These are phyloP conservation scores for Dorcus parallelipipedus DNA, from an alignment of 2,888 invertebrate genomes.

Conservation along the genomic window DNA sequence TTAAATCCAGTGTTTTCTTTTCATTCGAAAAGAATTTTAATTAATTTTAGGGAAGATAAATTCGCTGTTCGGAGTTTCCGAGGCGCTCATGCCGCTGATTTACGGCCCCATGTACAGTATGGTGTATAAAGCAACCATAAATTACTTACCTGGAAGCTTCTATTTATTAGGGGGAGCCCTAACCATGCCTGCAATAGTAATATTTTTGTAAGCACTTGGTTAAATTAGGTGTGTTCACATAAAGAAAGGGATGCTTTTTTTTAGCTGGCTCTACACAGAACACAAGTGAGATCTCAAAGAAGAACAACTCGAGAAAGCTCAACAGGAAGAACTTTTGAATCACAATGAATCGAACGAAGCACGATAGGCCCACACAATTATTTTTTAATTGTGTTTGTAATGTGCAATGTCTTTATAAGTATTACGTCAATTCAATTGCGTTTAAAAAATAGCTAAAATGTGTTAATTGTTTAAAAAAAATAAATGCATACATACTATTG, in stretches of 20 bases:
- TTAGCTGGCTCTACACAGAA: constrained; percentile 48
- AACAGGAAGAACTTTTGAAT: constrained; percentile 24
- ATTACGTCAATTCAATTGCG: no score
- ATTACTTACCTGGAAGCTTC: constrained; percentile 39
- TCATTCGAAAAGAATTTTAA: no score
- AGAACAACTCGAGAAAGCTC: constrained; percentile 44
- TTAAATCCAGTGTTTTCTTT: background rate
- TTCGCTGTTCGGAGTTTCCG: constrained; percentile 41
- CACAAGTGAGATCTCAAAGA: constrained; percentile 43
- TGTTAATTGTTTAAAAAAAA: no score
- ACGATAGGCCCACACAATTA: no score
- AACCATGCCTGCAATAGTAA: constrained; percentile 33
- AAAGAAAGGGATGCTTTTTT: background rate
- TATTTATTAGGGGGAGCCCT: constrained; percentile 35
- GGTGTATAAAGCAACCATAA: constrained; percentile 38
- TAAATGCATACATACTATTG: no score
- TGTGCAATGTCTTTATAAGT: no score
- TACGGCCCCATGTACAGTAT: constrained; percentile 42
- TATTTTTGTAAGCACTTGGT: constrained; percentile 33
- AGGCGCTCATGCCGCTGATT: constrained; percentile 38
- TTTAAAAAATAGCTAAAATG: no score
- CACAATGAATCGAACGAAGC: background rate
- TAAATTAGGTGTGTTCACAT: background rate
- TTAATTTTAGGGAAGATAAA: constrained; percentile 49
- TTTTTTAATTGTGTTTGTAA: no score